A percentile compares a stretch with the other conserved stretches of the same genome.
phyloP scores from a whole-genome alignment of 1,140 invertebrate species.

The Magallana ariakensis region DNA sequence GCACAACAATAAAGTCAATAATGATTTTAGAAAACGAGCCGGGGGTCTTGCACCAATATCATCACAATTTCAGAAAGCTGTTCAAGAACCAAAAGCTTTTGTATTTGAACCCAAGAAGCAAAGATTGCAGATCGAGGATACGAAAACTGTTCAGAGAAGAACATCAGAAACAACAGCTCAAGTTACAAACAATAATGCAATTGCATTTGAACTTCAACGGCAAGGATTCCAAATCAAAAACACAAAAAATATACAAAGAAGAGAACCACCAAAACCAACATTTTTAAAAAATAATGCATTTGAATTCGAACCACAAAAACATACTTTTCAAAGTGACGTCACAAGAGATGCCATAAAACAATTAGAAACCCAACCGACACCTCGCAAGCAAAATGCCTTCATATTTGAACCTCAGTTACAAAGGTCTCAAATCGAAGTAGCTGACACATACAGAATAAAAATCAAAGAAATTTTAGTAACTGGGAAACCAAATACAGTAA shows the following conservation, averaged over 20 bases:
- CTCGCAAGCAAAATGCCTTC: neutral
- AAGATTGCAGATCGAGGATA: too few relatives aligned
- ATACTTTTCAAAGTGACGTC: neutral
- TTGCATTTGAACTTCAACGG: neutral
- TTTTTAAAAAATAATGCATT: neutral
- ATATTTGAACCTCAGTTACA: neutral
- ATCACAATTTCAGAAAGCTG: too few relatives aligned
- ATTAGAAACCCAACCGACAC: neutral
- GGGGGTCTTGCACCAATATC: neutral
- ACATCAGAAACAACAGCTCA: neutral
- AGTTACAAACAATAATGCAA: neutral
- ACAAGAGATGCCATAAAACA: neutral
- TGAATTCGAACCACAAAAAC: neutral
- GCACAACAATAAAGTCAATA: neutral
- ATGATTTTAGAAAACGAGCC: neutral
- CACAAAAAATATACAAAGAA: neutral
- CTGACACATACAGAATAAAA: neutral
- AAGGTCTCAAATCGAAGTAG: neutral
- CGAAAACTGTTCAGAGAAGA: neutral
- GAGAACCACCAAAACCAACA: neutral
- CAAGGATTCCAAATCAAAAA: neutral
- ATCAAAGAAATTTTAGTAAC: slow-evolving; percentile 7
- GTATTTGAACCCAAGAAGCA: too few relatives aligned
- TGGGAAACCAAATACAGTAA: neutral
- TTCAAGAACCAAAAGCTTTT: too few relatives aligned